Percentiles rank a stretch among this genome's conserved stretches.
Evolutionary conservation across 2,113 vertebrate species (phyloP).

Genomic region (Casuarius casuarius): DNA sequence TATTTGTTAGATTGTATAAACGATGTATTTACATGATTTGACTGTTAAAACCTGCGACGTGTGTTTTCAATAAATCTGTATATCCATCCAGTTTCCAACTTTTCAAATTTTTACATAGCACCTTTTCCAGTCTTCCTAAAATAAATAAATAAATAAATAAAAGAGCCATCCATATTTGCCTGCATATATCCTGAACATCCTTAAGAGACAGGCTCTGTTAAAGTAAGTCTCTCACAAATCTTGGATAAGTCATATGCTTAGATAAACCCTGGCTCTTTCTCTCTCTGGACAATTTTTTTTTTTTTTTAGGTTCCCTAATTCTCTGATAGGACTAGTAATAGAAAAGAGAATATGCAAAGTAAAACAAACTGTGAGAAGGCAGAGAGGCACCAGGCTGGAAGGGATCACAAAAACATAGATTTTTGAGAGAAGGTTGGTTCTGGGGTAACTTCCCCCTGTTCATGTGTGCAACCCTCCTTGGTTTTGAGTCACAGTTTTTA

Average conservation of each 20-base stretch:
- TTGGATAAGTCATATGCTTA: not conserved
- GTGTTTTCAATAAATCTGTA: not conserved
- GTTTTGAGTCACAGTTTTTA: not conserved
- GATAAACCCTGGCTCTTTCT: not conserved
- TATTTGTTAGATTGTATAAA: not conserved
- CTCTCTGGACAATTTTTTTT: not conserved
- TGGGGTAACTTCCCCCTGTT: not conserved
- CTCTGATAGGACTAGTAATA: not conserved
- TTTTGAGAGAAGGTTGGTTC: not conserved
- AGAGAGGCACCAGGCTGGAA: not conserved
- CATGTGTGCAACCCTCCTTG: not conserved
- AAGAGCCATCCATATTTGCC: not conserved
- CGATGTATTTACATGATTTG: not conserved
- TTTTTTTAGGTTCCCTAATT: not conserved
- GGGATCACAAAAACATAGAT: not conserved
- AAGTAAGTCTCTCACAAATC: not conserved
- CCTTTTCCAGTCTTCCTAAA: not conserved
- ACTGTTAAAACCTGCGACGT: not conserved
- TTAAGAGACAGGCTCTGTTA: not conserved
- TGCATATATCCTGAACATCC: not conserved
- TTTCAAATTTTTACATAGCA: not conserved
- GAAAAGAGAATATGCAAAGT: not conserved
- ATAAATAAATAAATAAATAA: not conserved
- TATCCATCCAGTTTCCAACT: not conserved
- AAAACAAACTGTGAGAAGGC: not conserved